phyloP scores from a whole-genome alignment of 1,140 invertebrate genomes.

The Plutomurus gul region DNA sequence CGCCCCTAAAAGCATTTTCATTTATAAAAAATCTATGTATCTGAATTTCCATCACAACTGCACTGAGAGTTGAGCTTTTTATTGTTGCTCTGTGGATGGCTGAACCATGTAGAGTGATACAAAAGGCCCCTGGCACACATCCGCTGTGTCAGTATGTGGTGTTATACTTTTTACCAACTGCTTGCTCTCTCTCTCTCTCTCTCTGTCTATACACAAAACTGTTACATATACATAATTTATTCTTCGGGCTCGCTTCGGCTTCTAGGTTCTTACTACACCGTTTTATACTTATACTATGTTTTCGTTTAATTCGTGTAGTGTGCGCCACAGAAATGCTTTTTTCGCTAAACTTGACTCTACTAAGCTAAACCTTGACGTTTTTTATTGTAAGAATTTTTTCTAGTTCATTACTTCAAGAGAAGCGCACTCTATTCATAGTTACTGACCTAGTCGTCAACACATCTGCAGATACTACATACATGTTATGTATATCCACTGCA shows the following conservation, averaged over 20 bases:
- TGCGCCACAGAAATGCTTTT: slow-evolving; percentile 11
- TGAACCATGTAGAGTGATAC: neutral
- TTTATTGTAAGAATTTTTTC: slow-evolving; percentile 19
- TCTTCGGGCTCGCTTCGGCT: too few species aligned
- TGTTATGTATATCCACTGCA: neutral
- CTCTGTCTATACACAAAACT: too few species aligned
- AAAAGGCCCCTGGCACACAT: neutral
- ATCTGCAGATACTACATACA: neutral
- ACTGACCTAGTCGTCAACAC: neutral
- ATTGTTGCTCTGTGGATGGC: neutral
- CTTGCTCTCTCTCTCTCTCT: neutral
- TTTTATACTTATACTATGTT: too few species aligned
- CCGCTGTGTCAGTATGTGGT: neutral
- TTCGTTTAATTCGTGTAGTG: too few species aligned
- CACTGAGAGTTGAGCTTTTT: neutral
- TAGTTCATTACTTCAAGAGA: slow-evolving; percentile 3
- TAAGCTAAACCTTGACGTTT: neutral
- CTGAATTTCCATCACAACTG: neutral
- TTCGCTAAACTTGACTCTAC: neutral
- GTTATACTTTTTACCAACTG: neutral
- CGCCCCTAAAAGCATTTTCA: neutral
- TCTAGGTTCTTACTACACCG: too few species aligned
- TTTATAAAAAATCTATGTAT: neutral
- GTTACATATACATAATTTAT: slow-evolving; percentile 18
- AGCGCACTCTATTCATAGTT: neutral